Evolutionary conservation across 2,888 invertebrate species (phyloP).

Genomic region (Sialis fuliginosa): DNA sequence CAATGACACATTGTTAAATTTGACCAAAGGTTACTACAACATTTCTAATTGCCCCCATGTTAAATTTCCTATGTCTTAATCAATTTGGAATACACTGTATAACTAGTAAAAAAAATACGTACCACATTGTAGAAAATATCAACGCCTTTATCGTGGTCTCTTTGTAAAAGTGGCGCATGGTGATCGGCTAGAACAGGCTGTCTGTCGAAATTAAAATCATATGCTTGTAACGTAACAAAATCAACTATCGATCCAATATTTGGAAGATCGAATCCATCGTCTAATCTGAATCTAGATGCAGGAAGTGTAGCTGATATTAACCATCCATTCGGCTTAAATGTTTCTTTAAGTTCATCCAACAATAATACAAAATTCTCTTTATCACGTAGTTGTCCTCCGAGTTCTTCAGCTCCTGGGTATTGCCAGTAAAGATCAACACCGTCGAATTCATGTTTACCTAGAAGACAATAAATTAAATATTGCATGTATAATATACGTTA

Average conservation of each 20-base stretch:
- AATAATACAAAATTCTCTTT: slow-evolving; percentile 34
- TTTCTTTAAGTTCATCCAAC: slow-evolving; percentile 40
- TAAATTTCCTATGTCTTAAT: no score
- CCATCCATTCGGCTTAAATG: slow-evolving; percentile 37
- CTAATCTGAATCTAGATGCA: slow-evolving; percentile 40
- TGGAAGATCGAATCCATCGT: slow-evolving; percentile 45
- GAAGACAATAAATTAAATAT: no score
- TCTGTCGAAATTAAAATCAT: slow-evolving; percentile 33
- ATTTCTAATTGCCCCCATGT: no score
- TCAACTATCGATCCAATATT: slow-evolving; percentile 42
- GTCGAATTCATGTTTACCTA: slow-evolving; percentile 46
- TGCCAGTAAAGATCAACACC: slow-evolving; percentile 71
- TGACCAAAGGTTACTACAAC: no score
- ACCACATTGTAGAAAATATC: slow-evolving; percentile 34
- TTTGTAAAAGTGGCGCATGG: slow-evolving; percentile 29
- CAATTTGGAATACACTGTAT: no score
- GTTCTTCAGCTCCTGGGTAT: slow-evolving; percentile 39
- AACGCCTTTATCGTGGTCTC: slow-evolving; percentile 28
- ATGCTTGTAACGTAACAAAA: slow-evolving; percentile 50
- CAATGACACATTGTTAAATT: no score
- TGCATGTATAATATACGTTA: no score
- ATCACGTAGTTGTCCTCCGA: slow-evolving; percentile 27
- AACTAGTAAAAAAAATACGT: slow-evolving; percentile 12
- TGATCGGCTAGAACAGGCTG: slow-evolving; percentile 26
- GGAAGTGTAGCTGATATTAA: slow-evolving; percentile 37